These are phyloP conservation scores for Brachyhypopomus gauderio DNA, from an alignment of 2,113 vertebrate genomes.

Conservation along the genomic window DNA sequence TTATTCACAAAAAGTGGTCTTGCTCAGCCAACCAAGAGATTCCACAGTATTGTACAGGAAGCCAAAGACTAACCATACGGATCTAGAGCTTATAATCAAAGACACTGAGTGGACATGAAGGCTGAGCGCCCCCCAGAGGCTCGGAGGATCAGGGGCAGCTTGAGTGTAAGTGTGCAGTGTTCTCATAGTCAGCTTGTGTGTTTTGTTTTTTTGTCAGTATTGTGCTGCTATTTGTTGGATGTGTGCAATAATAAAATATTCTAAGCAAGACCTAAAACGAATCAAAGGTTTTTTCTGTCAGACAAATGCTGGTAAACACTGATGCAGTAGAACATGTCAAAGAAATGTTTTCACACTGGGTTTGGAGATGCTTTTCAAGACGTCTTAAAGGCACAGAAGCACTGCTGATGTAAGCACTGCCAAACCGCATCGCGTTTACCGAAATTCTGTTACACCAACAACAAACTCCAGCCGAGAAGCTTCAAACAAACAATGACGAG, in stretches of 20 bases:
- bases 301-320: background rate
- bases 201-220: background rate
- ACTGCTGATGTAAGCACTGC: background rate
- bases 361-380: too few species aligned
- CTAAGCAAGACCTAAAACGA: background rate
- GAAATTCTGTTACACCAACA: background rate
- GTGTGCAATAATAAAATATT: conserved; percentile 49
- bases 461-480: background rate
- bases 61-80: background rate
- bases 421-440: background rate
- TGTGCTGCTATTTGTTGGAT: conserved; percentile 29
- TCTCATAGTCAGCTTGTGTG: background rate
- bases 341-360: too few species aligned
- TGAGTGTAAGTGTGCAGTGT: conserved; percentile 5
- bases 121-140: background rate
- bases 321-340: background rate
- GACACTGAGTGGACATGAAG: background rate
- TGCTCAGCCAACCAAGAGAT: background rate
- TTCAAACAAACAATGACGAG: background rate
- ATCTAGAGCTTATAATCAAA: background rate
- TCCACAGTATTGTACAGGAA: background rate
- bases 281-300: background rate
- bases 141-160: background rate
- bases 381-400: too few species aligned
- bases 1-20: conserved; percentile 6